Conservation (phyloP, 1,140 invertebrate species). For the Drosophila grimshawi region DNA sequence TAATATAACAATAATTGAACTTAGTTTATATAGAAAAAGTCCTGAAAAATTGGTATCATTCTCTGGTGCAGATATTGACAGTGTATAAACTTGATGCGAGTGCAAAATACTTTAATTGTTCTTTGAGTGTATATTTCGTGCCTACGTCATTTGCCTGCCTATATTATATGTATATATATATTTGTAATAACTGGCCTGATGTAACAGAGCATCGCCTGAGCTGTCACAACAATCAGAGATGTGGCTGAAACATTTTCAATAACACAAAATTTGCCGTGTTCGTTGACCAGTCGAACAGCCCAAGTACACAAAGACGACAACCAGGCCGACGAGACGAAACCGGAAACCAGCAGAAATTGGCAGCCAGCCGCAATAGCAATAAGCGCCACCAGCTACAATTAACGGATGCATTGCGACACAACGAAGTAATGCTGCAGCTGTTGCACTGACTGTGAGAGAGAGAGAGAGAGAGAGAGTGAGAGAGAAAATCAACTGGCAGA, state of each 20-base stretch:
- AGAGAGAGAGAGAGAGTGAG: no score
- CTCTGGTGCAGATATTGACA: no score
- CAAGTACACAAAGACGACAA: constrained; percentile 12
- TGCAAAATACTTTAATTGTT: no score
- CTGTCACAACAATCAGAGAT: constrained; percentile 49
- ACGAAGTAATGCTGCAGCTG: not conserved
- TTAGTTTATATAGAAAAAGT: no score
- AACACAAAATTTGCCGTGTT: constrained; percentile 57
- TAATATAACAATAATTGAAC: no score
- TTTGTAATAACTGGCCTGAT: no score
- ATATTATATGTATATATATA: no score
- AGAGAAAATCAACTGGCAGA: no score
- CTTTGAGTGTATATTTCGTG: no score
- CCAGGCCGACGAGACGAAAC: not conserved
- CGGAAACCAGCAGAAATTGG: not conserved
- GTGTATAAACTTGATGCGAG: no score
- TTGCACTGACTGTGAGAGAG: not conserved
- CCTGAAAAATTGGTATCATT: no score
- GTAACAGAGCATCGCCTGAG: constrained; percentile 1
- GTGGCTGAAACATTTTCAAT: constrained; percentile 22
- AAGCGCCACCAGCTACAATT: not conserved
- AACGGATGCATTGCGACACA: not conserved
- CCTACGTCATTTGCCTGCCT: no score
- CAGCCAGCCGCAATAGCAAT: not conserved
- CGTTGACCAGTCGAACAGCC: constrained; percentile 10